Evolutionary conservation across 1,140 invertebrate genomes (phyloP).

Genomic region (Nebria ingens): DNA sequence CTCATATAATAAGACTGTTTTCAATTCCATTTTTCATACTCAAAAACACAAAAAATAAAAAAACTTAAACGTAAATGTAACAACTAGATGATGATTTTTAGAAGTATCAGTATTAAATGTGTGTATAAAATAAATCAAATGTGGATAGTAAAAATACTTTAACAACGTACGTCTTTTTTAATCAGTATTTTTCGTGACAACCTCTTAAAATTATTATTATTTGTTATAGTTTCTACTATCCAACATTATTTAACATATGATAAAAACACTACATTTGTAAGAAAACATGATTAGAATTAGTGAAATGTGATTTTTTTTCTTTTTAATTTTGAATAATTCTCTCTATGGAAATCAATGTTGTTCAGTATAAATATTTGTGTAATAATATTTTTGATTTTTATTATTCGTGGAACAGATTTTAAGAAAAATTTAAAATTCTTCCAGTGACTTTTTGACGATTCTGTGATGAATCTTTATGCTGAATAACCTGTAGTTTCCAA

Average conservation of each 20-base stretch:
- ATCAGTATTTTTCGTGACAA: background rate
- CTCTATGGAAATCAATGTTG: no score
- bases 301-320: background rate
- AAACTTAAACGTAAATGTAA: constrained; percentile 7
- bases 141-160: constrained; percentile 1
- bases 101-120: constrained; percentile 3
- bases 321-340: background rate
- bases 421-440: no score
- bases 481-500: no score
- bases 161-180: background rate
- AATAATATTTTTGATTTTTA: no score
- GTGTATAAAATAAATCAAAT: background rate
- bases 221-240: constrained; percentile 4
- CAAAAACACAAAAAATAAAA: no score
- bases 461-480: no score
- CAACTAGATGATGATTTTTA: constrained; percentile 8
- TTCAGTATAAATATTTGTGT: no score
- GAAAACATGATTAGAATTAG: background rate
- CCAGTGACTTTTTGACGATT: no score
- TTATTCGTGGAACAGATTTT: no score
- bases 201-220: background rate
- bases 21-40: constrained; percentile 8
- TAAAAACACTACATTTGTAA: background rate
- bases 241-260: background rate
- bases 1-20: constrained; percentile 5